phyloP scores from a whole-genome alignment of 2,113 vertebrate species.

The Manacus vitellinus region DNA sequence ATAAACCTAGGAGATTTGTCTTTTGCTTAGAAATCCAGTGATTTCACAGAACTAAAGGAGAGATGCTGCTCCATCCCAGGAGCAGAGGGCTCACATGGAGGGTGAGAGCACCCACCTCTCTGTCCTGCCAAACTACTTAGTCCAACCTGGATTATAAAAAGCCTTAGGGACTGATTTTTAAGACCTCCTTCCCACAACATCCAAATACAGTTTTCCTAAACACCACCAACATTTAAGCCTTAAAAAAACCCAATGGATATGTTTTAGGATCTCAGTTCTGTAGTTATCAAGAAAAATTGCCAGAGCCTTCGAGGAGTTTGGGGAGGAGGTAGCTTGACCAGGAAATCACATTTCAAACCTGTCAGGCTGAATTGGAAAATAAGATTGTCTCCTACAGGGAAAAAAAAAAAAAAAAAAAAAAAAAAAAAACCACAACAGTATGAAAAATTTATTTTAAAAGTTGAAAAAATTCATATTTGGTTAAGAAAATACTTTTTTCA shows the following conservation, averaged over 20 bases:
- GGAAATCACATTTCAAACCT: background rate
- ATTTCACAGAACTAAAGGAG: background rate
- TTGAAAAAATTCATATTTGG: background rate
- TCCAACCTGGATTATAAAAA: background rate
- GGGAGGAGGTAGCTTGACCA: background rate
- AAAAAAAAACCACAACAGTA: too few relatives aligned
- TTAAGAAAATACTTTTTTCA: background rate
- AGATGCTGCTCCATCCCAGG: background rate
- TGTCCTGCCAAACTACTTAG: background rate
- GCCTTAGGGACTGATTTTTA: background rate
- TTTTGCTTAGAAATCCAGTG: background rate
- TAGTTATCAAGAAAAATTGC: background rate
- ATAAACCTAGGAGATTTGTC: background rate
- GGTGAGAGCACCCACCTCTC: background rate
- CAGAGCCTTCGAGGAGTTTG: background rate
- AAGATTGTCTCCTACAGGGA: background rate
- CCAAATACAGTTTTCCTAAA: background rate
- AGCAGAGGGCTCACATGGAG: background rate
- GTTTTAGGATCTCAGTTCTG: background rate
- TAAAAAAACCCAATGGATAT: background rate
- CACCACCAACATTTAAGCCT: accelerated
- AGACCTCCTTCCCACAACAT: background rate
- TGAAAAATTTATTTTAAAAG: background rate
- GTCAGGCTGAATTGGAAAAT: background rate
- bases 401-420: background rate